Evolutionary conservation across 2,888 invertebrate genomes (phyloP).

Genomic region (Callimorpha dominula): DNA sequence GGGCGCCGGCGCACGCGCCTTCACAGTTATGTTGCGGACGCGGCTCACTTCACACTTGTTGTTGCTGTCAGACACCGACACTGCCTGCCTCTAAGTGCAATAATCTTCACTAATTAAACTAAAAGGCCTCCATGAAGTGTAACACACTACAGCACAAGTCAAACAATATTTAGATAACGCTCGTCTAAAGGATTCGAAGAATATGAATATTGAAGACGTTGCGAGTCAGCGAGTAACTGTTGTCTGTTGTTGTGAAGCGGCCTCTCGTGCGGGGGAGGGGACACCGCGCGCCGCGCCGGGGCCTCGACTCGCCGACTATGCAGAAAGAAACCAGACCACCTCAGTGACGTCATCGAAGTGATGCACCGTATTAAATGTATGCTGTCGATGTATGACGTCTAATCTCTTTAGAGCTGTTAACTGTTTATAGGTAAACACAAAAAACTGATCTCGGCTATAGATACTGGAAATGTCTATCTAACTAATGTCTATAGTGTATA

Average conservation of each 20-base stretch:
- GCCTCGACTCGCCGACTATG: slow-evolving; percentile 24
- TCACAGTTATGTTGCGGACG: neutral
- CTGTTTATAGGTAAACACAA: neutral
- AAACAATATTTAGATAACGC: neutral
- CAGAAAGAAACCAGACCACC: slow-evolving; percentile 18
- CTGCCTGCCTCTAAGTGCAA: neutral
- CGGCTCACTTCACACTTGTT: slow-evolving; percentile 6
- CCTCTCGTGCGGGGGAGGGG: slow-evolving; percentile 3
- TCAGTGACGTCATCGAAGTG: slow-evolving; percentile 33
- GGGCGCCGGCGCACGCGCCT: neutral
- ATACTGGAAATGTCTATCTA: too few relatives aligned
- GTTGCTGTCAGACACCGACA: neutral
- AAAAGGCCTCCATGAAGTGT: neutral
- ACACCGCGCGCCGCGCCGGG: slow-evolving; percentile 2
- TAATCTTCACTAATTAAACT: neutral
- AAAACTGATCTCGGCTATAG: too few relatives aligned
- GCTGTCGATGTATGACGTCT: neutral
- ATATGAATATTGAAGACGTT: slow-evolving; percentile 10
- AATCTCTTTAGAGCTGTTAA: neutral
- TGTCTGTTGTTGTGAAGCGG: slow-evolving; percentile 14
- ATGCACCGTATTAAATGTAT: neutral
- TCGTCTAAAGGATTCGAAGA: neutral
- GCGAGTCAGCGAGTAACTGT: slow-evolving; percentile 21
- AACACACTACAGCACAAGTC: neutral
- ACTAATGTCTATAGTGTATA: too few relatives aligned